A percentile compares a stretch with the other conserved stretches of the same genome.
Conservation (phyloP, 2,888 invertebrate species). For the Trichogramma dendrolimi region DNA sequence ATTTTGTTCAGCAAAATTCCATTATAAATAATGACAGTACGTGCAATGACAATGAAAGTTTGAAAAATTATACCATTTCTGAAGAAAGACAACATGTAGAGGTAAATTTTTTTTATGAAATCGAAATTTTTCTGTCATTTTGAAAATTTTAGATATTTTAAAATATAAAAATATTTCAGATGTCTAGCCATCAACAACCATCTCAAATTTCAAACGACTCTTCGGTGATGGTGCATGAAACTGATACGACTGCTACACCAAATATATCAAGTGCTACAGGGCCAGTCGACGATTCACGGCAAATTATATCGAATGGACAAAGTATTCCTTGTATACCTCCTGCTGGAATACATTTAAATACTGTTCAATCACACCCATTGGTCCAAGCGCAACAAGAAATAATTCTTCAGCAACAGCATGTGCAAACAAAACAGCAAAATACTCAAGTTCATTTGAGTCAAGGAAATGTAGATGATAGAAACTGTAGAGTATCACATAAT, state of each 20-base stretch:
- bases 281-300: constrained; percentile 14
- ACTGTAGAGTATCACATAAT: constrained; percentile 45
- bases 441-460: constrained; percentile 40
- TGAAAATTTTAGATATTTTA: not conserved
- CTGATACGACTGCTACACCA: constrained; percentile 14
- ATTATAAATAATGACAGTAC: too few relatives aligned
- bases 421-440: constrained; percentile 32
- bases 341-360: constrained; percentile 13
- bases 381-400: constrained; percentile 23
- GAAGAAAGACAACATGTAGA: too few relatives aligned
- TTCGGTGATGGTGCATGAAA: constrained; percentile 7
- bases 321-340: constrained; percentile 10
- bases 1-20: too few relatives aligned
- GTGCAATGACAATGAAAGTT: too few relatives aligned
- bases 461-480: constrained; percentile 42
- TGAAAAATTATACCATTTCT: too few relatives aligned
- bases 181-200: constrained; percentile 15
- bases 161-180: not conserved
- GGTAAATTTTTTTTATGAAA: too few relatives aligned
- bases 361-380: constrained; percentile 21
- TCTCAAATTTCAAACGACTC: constrained; percentile 7
- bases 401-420: constrained; percentile 19
- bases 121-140: too few relatives aligned
- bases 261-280: constrained; percentile 3
- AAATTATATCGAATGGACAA: constrained; percentile 4